Percentiles rank a stretch among this genome's conserved stretches.
Conservation (phyloP, 2,113 vertebrate species). For the Diadophis punctatus region DNA sequence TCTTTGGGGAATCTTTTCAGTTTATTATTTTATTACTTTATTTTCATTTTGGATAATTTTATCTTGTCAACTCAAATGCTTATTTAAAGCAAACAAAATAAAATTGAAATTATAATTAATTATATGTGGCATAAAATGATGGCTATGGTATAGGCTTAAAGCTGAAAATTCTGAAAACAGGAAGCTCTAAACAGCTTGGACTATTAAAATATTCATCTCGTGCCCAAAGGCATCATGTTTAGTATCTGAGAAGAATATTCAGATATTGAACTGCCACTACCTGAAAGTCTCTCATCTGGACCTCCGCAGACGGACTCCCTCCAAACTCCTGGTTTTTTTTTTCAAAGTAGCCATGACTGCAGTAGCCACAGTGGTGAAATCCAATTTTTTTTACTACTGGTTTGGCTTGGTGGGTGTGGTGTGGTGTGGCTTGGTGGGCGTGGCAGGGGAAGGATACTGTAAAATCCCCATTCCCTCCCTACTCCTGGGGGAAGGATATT, state of each 20-base stretch:
- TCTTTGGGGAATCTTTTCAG: not conserved
- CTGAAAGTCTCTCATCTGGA: not conserved
- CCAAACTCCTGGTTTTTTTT: not conserved
- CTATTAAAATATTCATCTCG: not conserved
- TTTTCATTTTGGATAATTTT: not conserved
- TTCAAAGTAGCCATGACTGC: not conserved
- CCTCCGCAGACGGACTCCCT: not conserved
- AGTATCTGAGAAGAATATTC: not conserved
- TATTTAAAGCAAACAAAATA: not conserved
- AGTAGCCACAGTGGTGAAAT: not conserved
- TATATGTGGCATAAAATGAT: not conserved
- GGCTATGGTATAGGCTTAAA: not conserved
- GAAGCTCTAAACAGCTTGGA: not conserved
- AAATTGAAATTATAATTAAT: not conserved
- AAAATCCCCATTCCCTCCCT: no score
- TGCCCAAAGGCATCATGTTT: not conserved
- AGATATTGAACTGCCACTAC: not conserved
- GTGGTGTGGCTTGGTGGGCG: no score
- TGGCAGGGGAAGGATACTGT: no score
- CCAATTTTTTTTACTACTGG: no score
- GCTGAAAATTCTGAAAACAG: not conserved
- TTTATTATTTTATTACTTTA: not conserved
- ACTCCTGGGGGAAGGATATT: no score
- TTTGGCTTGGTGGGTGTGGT: no score
- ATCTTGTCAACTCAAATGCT: not conserved